phyloP scores from a whole-genome alignment of 2,888 invertebrate genomes.

The Punctoribates punctum region DNA sequence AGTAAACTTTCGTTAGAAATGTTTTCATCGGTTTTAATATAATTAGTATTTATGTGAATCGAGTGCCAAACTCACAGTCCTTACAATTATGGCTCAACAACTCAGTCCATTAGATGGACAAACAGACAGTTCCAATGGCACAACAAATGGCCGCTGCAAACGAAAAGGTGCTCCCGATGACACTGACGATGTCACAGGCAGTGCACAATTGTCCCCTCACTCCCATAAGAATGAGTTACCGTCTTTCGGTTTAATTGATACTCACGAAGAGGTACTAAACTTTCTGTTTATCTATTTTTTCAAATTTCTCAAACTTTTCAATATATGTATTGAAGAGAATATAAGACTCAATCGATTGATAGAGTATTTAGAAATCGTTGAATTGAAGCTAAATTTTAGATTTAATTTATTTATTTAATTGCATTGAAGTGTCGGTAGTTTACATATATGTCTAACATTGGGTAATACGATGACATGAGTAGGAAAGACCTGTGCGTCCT shows the following conservation, averaged over 20 bases:
- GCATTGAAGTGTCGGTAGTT: neutral
- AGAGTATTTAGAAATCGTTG: neutral
- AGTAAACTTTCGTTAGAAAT: neutral
- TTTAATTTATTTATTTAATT: neutral
- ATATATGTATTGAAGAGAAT: neutral
- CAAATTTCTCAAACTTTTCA: neutral
- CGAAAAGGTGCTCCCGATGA: slow-evolving; percentile 23
- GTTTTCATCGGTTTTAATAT: neutral
- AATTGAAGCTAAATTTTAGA: neutral
- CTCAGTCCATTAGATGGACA: slow-evolving; percentile 31
- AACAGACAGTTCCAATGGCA: slow-evolving; percentile 25
- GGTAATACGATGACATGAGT: neutral
- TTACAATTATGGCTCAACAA: slow-evolving; percentile 23
- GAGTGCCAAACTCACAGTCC: neutral
- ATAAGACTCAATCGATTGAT: neutral
- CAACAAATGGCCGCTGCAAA: slow-evolving; percentile 15
- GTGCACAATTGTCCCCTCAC: neutral
- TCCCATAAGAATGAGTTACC: slow-evolving; percentile 27
- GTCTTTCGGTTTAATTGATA: neutral
- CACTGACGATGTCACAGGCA: neutral
- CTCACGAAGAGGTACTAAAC: slow-evolving; percentile 8
- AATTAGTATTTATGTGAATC: neutral
- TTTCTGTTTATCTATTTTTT: neutral
- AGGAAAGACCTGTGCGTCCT: slow-evolving; percentile 24
- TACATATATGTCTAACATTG: neutral